phyloP scores from a whole-genome alignment of 2,888 invertebrate genomes.

The Ceriagrion tenellum region DNA sequence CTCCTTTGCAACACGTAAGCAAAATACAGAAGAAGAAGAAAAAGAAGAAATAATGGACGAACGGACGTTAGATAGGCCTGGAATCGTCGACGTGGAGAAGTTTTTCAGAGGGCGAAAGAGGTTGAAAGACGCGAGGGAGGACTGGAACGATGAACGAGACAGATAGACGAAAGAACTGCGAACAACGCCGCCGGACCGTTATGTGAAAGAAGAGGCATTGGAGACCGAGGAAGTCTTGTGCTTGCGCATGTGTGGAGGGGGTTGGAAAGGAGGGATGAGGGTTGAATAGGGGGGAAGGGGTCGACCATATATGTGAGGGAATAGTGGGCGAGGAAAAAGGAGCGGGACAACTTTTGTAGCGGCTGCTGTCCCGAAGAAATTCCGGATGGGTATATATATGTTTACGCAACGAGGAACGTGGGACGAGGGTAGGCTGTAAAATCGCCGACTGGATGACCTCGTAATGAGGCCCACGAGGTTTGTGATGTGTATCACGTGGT shows the following conservation, averaged over 20 bases:
- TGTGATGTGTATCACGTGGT: constrained; percentile 20
- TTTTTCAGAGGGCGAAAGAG: background rate
- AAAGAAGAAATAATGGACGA: no score
- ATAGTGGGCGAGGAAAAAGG: background rate
- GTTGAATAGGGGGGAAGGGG: background rate
- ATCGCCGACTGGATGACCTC: constrained; percentile 4
- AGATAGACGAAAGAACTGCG: background rate
- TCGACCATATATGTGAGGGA: background rate
- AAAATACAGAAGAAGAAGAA: no score
- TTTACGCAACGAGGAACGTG: background rate
- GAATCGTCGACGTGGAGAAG: background rate
- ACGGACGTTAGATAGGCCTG: background rate
- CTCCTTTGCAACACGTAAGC: no score
- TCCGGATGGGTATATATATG: background rate
- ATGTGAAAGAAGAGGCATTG: background rate
- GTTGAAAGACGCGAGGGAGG: no score
- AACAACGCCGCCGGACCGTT: background rate
- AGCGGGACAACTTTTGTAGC: constrained; percentile 14
- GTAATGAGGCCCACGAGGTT: constrained; percentile 16
- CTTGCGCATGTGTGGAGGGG: no score
- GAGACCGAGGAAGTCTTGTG: background rate
- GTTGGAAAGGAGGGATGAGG: background rate
- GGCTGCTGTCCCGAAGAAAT: background rate
- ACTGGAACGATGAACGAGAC: no score
- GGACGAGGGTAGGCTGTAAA: background rate